These are phyloP conservation scores for Hoplodrina ambigua DNA, from an alignment of 2,888 invertebrate genomes.

Conservation along the genomic window DNA sequence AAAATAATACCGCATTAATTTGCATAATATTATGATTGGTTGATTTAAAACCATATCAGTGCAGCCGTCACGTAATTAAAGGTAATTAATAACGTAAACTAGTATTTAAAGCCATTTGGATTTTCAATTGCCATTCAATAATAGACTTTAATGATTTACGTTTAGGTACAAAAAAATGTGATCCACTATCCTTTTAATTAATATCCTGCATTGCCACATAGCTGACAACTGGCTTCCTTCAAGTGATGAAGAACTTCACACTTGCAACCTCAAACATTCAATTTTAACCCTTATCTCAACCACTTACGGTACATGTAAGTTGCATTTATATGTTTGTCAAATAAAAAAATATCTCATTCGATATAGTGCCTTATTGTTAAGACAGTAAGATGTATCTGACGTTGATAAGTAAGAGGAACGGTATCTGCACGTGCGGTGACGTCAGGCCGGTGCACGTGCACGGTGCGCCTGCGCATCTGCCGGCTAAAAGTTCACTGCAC, in stretches of 20 bases:
- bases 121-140: neutral
- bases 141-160: neutral
- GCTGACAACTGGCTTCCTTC: conserved; percentile 66
- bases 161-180: conserved; percentile 11
- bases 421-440: conserved; percentile 69
- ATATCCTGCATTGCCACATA: conserved; percentile 55
- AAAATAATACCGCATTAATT: conserved; percentile 6
- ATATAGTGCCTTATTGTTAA: conserved; percentile 28
- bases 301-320: neutral
- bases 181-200: conserved; percentile 44
- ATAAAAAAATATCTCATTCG: conserved; percentile 4
- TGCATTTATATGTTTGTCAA: conserved; percentile 14
- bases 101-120: neutral
- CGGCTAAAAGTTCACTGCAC: conserved; percentile 76
- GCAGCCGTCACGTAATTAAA: neutral
- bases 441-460: conserved; percentile 72
- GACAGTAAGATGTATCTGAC: conserved; percentile 5
- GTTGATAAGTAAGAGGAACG: conserved; percentile 9
- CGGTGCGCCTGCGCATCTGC: conserved; percentile 72
- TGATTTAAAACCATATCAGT: conserved; percentile 22
- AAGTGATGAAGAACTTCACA: conserved; percentile 34
- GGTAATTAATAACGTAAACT: neutral
- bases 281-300: conserved; percentile 23
- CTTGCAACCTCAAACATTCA: conserved; percentile 9
- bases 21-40: conserved; percentile 15